phyloP scores from a whole-genome alignment of 2,113 vertebrate genomes.

The Artemisiospiza belli region DNA sequence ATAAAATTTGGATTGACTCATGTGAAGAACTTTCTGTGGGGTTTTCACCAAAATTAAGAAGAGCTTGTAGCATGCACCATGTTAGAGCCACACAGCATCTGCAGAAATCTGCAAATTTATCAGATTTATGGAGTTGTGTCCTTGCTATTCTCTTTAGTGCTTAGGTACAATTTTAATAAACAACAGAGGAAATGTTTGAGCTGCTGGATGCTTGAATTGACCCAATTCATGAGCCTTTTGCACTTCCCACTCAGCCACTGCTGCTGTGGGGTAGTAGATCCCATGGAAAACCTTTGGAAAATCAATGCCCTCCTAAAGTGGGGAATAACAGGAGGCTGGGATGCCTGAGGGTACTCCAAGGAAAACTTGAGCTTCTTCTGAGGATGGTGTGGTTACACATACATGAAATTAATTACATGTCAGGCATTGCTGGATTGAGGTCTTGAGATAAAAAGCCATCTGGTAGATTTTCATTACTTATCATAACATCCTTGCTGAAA shows the following conservation, averaged over 20 bases:
- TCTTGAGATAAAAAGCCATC: neutral
- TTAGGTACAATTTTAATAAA: neutral
- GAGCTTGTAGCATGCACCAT: neutral
- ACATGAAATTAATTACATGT: neutral
- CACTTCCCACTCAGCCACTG: neutral
- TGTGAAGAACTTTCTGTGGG: accelerated
- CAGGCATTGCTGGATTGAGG: neutral
- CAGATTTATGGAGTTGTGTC: neutral
- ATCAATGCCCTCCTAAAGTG: neutral
- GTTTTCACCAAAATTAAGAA: neutral
- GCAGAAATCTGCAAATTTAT: neutral
- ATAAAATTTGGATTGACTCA: neutral
- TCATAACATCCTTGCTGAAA: neutral
- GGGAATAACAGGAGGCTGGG: neutral
- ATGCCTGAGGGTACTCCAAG: neutral
- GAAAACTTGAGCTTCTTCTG: neutral
- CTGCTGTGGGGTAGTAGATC: neutral
- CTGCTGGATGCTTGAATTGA: neutral
- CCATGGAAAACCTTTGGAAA: neutral
- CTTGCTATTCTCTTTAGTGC: neutral
- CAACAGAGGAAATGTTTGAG: neutral
- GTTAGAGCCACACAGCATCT: neutral
- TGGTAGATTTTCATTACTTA: conserved; percentile 29
- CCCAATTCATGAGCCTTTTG: neutral
- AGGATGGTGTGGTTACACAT: neutral